phyloP scores from a whole-genome alignment of 1,140 invertebrate species.

The Trigoniulus corallinus region DNA sequence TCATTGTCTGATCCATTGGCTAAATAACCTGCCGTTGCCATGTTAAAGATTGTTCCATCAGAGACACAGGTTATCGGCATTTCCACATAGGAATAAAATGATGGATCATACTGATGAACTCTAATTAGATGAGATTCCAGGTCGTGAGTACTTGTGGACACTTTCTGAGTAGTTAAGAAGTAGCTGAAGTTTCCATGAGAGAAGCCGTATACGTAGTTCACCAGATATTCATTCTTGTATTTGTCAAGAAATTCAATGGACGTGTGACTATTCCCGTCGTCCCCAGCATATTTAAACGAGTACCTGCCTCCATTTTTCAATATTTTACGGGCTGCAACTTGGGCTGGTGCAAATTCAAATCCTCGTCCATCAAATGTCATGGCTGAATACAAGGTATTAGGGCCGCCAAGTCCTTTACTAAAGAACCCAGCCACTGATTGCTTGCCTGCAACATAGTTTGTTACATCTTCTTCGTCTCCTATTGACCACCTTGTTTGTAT shows the following conservation, averaged over 20 bases:
- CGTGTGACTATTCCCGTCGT: background rate
- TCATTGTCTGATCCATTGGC: too few species aligned
- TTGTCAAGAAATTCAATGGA: background rate
- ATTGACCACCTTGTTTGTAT: background rate
- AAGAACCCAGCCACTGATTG: slow-evolving; percentile 9
- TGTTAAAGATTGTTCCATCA: slow-evolving; percentile 11
- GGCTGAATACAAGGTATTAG: slow-evolving; percentile 7
- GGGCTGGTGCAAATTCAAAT: slow-evolving; percentile 2
- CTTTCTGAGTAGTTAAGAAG: slow-evolving; percentile 17
- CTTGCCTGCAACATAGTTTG: slow-evolving; percentile 7
- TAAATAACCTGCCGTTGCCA: slow-evolving; percentile 15
- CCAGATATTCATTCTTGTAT: slow-evolving; percentile 3
- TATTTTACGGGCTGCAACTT: slow-evolving; percentile 9
- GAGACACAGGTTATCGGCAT: slow-evolving; percentile 15
- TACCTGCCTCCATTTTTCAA: background rate
- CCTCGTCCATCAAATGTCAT: slow-evolving; percentile 13
- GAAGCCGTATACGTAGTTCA: slow-evolving; percentile 19
- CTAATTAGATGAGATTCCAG: slow-evolving; percentile 16
- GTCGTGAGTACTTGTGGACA: slow-evolving; percentile 5
- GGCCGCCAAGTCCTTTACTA: background rate
- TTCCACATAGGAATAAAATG: slow-evolving; percentile 19
- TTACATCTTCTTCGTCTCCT: slow-evolving; percentile 3
- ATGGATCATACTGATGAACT: slow-evolving; percentile 15
- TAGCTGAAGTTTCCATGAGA: slow-evolving; percentile 16
- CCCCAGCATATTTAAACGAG: background rate